Conservation (phyloP, 2,888 invertebrate species). For the Polylopha cassiicola region DNA sequence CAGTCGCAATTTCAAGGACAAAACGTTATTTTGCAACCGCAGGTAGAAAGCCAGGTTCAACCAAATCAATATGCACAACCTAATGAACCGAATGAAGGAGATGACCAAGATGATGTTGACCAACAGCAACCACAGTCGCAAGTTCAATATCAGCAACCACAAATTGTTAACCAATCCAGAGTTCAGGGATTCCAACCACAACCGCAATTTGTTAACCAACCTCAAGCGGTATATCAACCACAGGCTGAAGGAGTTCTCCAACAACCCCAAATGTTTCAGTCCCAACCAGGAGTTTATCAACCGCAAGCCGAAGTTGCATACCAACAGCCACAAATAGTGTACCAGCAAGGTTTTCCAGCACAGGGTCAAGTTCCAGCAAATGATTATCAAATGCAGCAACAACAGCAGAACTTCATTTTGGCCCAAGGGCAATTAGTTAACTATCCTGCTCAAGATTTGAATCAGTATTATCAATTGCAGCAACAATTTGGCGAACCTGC, state of each 20-base stretch:
- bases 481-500: slow-evolving; percentile 22
- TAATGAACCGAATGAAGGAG: slow-evolving; percentile 14
- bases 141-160: slow-evolving; percentile 29
- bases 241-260: slow-evolving; percentile 16
- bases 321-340: slow-evolving; percentile 1
- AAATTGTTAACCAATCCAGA: slow-evolving; percentile 5
- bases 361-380: not conserved
- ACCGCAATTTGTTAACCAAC: slow-evolving; percentile 23
- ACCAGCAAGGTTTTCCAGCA: slow-evolving; percentile 1
- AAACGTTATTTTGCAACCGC: slow-evolving; percentile 38
- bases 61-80: slow-evolving; percentile 25
- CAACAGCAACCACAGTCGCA: slow-evolving; percentile 11
- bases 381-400: slow-evolving; percentile 19
- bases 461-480: slow-evolving; percentile 28
- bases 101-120: slow-evolving; percentile 17
- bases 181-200: slow-evolving; percentile 21
- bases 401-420: slow-evolving; percentile 24
- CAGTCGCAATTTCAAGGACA: slow-evolving; percentile 38
- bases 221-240: slow-evolving; percentile 19
- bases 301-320: slow-evolving; percentile 1
- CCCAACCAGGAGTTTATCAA: not conserved
- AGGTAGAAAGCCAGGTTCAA: slow-evolving; percentile 31
- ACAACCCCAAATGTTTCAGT: too few relatives aligned
- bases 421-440: slow-evolving; percentile 35
- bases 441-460: slow-evolving; percentile 34